A percentile compares a stretch with the other conserved stretches of the same genome.
Conservation (phyloP, 1,140 invertebrate species). For the Sinella curviseta region DNA sequence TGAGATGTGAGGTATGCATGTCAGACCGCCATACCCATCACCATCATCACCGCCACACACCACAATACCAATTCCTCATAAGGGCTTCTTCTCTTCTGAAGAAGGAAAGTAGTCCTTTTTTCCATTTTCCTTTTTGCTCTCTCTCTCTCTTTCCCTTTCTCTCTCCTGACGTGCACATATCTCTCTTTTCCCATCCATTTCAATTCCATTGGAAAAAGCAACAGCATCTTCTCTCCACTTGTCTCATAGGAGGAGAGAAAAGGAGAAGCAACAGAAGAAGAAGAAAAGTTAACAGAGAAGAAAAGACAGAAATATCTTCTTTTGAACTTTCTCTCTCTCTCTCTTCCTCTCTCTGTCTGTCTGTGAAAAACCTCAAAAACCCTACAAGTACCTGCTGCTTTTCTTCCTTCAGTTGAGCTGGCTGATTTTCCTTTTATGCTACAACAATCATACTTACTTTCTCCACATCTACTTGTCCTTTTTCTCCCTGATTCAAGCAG, state of each 20-base stretch:
- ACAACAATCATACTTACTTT: not conserved
- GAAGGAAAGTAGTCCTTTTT: too few relatives aligned
- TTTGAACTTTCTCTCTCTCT: constrained; percentile 25
- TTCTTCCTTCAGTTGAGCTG: not conserved
- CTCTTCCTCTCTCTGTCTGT: too few relatives aligned
- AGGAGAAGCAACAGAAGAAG: not conserved
- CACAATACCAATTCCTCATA: too few relatives aligned
- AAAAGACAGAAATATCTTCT: constrained; percentile 16
- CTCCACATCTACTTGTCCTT: too few relatives aligned
- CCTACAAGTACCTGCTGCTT: constrained; percentile 13
- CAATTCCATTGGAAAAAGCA: not conserved
- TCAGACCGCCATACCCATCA: too few relatives aligned
- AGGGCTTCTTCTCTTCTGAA: too few relatives aligned
- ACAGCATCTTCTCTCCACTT: not conserved
- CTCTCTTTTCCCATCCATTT: not conserved
- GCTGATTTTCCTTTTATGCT: not conserved
- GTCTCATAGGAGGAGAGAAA: not conserved
- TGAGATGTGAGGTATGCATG: too few relatives aligned
- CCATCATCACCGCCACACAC: too few relatives aligned
- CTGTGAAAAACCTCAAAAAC: constrained; percentile 16
- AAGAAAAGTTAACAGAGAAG: constrained; percentile 3
- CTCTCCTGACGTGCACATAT: not conserved
- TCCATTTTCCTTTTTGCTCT: too few relatives aligned
- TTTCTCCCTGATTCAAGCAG: not conserved
- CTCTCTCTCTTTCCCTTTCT: not conserved